phyloP scores from a whole-genome alignment of 2,797 vertebrate genomes.

The Parauchenoglanis punctatus region DNA sequence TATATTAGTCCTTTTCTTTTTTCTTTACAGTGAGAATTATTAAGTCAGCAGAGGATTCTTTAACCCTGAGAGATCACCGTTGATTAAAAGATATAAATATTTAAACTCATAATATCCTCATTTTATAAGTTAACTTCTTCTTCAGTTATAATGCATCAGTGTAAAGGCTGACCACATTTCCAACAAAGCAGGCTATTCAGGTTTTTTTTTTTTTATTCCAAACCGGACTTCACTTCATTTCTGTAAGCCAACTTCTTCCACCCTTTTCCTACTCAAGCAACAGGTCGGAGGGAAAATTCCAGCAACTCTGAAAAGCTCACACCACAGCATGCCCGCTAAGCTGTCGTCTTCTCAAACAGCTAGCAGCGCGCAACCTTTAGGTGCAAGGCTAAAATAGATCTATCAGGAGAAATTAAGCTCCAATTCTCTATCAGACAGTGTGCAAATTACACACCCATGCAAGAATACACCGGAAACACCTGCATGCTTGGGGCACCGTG shows the following conservation, averaged over 20 bases:
- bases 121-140: not conserved
- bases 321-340: not conserved
- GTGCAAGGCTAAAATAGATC: constrained; percentile 24
- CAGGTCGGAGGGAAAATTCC: constrained; percentile 33
- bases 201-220: not conserved
- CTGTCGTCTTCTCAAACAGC: not conserved
- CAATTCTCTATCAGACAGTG: constrained; percentile 3
- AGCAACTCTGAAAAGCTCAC: not conserved
- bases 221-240: not conserved
- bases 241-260: constrained; percentile 4
- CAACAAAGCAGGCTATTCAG: constrained; percentile 15
- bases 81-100: not conserved
- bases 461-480: constrained; percentile 27
- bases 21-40: not conserved
- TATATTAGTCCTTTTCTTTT: not conserved
- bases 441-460: constrained; percentile 26
- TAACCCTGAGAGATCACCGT: not conserved
- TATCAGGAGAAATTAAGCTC: constrained; percentile 6
- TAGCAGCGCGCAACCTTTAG: not conserved
- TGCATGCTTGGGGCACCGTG: constrained; percentile 25
- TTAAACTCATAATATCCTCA: not conserved
- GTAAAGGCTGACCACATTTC: not conserved
- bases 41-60: not conserved
- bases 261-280: constrained; percentile 14
- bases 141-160: not conserved